Conservation (phyloP, 1,140 invertebrate genomes). For the Dendroctonus valens region DNA sequence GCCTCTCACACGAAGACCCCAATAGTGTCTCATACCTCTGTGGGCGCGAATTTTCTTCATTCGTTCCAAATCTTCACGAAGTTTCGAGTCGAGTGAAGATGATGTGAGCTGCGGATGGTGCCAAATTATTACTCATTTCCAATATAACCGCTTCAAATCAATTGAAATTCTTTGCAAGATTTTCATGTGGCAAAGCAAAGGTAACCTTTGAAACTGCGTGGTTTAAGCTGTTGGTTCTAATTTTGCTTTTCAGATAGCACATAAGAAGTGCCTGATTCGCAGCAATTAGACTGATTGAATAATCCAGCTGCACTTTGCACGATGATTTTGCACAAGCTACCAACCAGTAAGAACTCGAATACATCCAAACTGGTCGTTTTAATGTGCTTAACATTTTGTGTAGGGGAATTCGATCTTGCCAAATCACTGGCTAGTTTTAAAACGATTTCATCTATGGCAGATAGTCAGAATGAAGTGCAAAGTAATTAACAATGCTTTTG, state of each 20-base stretch:
- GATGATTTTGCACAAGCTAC: conserved; percentile 52
- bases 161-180: too few relatives aligned
- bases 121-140: too few relatives aligned
- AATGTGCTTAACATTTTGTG: conserved; percentile 35
- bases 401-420: too few relatives aligned
- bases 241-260: conserved; percentile 42
- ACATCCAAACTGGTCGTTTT: conserved; percentile 44
- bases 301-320: conserved; percentile 15
- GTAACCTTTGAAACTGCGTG: conserved; percentile 9
- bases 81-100: conserved; percentile 91
- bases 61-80: conserved; percentile 96
- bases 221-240: conserved; percentile 5
- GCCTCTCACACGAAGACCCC: conserved; percentile 96
- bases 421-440: too few relatives aligned
- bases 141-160: too few relatives aligned
- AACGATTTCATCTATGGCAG: too few relatives aligned
- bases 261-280: conserved; percentile 36
- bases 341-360: conserved; percentile 40
- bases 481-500: too few relatives aligned
- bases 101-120: conserved; percentile 69
- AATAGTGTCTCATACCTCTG: conserved; percentile 96
- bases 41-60: conserved; percentile 97
- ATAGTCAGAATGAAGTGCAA: too few relatives aligned
- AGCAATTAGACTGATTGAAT: conserved; percentile 23
- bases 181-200: conserved; percentile 13